A percentile compares a stretch with the other conserved stretches of the same genome.
These are phyloP conservation scores for Ypsolopha sequella DNA, from an alignment of 2,888 invertebrate genomes.

Conservation along the genomic window DNA sequence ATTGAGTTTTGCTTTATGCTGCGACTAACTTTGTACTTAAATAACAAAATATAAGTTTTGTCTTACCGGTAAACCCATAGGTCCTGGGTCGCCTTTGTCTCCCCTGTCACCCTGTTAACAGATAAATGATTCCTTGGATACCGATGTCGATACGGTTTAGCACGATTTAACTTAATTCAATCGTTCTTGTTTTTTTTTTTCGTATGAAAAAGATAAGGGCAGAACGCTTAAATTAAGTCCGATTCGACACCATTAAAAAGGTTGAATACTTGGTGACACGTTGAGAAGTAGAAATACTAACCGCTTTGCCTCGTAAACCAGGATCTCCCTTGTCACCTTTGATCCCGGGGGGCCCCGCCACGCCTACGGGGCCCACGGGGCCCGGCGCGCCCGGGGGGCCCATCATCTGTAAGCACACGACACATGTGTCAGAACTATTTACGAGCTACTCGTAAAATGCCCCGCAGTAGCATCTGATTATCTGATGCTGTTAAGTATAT, in stretches of 20 bases:
- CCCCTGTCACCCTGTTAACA: constrained; percentile 82
- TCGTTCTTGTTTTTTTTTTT: too few species aligned
- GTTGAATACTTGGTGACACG: neutral
- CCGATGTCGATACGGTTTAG: too few species aligned
- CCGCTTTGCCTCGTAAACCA: constrained; percentile 85
- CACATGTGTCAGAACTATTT: too few species aligned
- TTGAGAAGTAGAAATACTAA: constrained; percentile 45
- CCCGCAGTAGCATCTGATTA: too few species aligned
- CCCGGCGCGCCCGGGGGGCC: constrained; percentile 84
- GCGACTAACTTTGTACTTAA: too few species aligned
- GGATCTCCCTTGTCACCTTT: constrained; percentile 86
- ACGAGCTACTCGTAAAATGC: too few species aligned
- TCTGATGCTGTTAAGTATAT: too few species aligned
- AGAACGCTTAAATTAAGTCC: too few species aligned
- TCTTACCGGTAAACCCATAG: constrained; percentile 96
- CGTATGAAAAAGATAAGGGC: too few species aligned
- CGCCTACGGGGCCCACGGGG: constrained; percentile 76
- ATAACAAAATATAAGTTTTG: constrained; percentile 5
- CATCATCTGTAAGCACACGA: constrained; percentile 48
- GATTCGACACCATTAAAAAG: too few species aligned
- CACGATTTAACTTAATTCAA: too few species aligned
- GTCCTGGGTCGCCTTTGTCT: constrained; percentile 87
- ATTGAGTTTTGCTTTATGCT: too few species aligned
- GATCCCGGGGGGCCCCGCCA: constrained; percentile 88
- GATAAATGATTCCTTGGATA: constrained; percentile 3